Evolutionary conservation across 2,797 vertebrate species (phyloP), one percentile per base, ranked within the genome.

Genomic region (Argya squamiceps): DNA sequence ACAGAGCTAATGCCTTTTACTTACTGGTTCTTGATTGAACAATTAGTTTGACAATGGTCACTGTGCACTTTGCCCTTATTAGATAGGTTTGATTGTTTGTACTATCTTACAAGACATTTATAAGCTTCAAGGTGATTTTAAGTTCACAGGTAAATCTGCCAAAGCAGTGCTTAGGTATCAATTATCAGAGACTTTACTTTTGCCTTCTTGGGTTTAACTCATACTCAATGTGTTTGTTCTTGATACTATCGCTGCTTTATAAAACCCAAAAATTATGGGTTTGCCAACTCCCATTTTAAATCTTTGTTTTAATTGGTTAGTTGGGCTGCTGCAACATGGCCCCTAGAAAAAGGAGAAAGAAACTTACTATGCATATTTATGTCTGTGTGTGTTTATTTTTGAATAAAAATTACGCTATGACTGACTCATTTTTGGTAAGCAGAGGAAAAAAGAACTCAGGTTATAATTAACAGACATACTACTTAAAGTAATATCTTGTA

Each of bases 91-190:
- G 84, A 77, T 84, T 46, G 70, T 83, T 47, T 43, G 84, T 84
- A 85, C 65, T 81, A 70, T 88, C 47, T 88, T 75, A 82, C 11
- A 85, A 65, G 78, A 74, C 41, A 6, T 87, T 92, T 84, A 18
- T 85, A 85, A 91, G 74, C 90, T 92, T 84, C 88, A 96, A 96
- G 92, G 92, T 97, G 92, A 94, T 88, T 89, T 89, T 91, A 64
- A 93, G 93, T 94, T 96, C 95, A 86, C 26, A 70, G 56, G 36
- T 93, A 76, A 53, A 94, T 89, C 46, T 93, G 76, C 30, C n/a
- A 24, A 69, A 95, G 76, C 32, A 1, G 19, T 60, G 39, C 27
- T 75, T 81, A 46, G 55, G 17, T 79, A 79, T 88, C 3, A 7
- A 15, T 92, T 88, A 58, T 44, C 41, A 47, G 70, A 59, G 68